Evolutionary conservation across 2,888 invertebrate species (phyloP).

Genomic region (Drosophila cracens): DNA sequence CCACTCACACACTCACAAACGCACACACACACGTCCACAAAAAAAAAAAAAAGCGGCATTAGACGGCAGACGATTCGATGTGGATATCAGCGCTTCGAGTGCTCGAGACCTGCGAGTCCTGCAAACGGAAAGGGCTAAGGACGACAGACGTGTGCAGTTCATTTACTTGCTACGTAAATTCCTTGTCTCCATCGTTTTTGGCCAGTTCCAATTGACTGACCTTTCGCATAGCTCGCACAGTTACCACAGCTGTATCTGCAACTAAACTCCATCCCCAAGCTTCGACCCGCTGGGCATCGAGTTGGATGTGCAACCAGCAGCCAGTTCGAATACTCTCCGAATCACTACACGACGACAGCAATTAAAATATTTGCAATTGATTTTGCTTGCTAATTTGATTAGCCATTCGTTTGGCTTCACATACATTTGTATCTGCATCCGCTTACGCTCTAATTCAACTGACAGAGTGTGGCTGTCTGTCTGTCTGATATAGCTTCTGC

Average conservation of each 20-base stretch:
- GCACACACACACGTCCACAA: too few species aligned
- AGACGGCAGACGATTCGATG: slow-evolving; percentile 21
- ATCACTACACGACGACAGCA: slow-evolving; percentile 13
- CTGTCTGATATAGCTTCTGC: neutral
- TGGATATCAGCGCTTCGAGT: slow-evolving; percentile 34
- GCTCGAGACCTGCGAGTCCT: slow-evolving; percentile 5
- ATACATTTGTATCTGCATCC: slow-evolving; percentile 13
- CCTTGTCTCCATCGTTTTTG: neutral
- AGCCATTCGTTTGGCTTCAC: slow-evolving; percentile 24
- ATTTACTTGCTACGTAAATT: slow-evolving; percentile 55
- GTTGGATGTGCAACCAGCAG: neutral
- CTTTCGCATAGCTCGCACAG: neutral
- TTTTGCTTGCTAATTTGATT: slow-evolving; percentile 48
- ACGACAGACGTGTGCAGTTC: slow-evolving; percentile 49
- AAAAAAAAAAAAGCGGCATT: neutral
- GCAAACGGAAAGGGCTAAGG: neutral
- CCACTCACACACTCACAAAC: neutral
- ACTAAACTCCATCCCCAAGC: neutral
- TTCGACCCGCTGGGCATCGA: neutral
- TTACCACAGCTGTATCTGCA: neutral
- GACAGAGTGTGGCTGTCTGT: neutral
- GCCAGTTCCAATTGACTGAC: neutral
- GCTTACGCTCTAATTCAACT: slow-evolving; percentile 33
- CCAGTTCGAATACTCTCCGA: neutral
- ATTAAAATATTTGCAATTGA: slow-evolving; percentile 55